These are phyloP conservation scores for Parazoanthus atlanticus DNA, from an alignment of 92 coral and sea anemone species.

Conservation along the genomic window DNA sequence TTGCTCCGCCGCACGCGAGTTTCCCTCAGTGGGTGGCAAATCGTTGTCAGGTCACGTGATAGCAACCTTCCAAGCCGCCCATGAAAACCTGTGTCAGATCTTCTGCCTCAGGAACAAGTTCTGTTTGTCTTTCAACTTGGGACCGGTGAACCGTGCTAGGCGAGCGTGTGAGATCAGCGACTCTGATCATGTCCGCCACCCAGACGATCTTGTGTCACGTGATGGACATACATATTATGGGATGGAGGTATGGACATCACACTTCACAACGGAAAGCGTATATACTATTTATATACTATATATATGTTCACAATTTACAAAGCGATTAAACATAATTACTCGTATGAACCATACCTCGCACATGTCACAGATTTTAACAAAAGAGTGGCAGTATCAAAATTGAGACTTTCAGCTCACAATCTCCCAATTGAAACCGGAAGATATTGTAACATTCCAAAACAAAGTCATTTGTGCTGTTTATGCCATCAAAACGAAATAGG, in stretches of 20 bases:
- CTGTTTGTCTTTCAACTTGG: conserved; percentile 34
- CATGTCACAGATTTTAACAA: too few relatives aligned
- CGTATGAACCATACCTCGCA: too few relatives aligned
- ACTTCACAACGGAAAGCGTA: not conserved
- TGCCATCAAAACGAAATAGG: too few relatives aligned
- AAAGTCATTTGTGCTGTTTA: too few relatives aligned
- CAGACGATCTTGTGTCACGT: conserved; percentile 14
- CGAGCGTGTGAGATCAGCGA: conserved; percentile 36
- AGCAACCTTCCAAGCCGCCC: not conserved
- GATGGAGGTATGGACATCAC: conserved; percentile 5
- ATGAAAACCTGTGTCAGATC: conserved; percentile 14
- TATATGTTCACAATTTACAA: too few relatives aligned
- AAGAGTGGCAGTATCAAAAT: too few relatives aligned
- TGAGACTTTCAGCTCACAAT: too few relatives aligned
- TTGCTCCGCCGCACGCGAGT: not conserved
- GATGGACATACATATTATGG: conserved; percentile 15
- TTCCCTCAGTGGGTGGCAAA: not conserved
- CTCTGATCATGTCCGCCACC: conserved; percentile 2
- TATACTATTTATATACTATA: not conserved
- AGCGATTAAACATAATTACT: too few relatives aligned
- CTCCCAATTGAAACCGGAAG: too few relatives aligned
- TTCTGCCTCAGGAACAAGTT: not conserved
- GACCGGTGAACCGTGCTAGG: not conserved
- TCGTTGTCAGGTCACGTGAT: conserved; percentile 28
- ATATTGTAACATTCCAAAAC: too few relatives aligned